Evolutionary conservation across 2,888 invertebrate species (phyloP).

Genomic region (Scaptomyza parva): DNA sequence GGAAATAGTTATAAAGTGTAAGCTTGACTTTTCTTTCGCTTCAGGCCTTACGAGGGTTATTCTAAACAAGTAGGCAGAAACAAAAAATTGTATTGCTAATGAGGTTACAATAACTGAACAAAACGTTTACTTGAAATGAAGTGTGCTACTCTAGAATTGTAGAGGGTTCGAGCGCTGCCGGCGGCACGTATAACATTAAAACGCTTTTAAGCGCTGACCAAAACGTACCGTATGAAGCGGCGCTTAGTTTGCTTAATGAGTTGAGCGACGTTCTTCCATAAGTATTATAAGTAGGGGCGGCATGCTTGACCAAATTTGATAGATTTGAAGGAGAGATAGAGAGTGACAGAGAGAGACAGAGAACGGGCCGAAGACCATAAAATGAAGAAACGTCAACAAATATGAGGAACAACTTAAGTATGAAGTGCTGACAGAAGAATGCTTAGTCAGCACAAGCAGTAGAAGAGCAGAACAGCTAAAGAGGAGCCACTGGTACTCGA

Average conservation of each 20-base stretch:
- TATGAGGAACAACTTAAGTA: constrained; percentile 47
- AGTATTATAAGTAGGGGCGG: constrained; percentile 70
- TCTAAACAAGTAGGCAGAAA: not conserved
- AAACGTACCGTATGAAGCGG: constrained; percentile 41
- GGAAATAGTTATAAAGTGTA: not conserved
- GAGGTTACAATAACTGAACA: constrained; percentile 37
- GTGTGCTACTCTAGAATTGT: constrained; percentile 41
- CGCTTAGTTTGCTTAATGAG: constrained; percentile 72
- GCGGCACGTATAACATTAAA: constrained; percentile 58
- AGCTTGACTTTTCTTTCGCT: not conserved
- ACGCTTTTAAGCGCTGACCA: constrained; percentile 35
- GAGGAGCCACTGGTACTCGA: constrained; percentile 29
- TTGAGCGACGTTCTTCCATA: constrained; percentile 29
- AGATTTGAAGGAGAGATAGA: too few relatives aligned
- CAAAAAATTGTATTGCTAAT: constrained; percentile 23
- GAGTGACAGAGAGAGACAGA: constrained; percentile 27
- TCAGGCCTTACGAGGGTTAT: not conserved
- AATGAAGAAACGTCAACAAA: constrained; percentile 24
- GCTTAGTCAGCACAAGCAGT: constrained; percentile 63
- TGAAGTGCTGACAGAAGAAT: constrained; percentile 73
- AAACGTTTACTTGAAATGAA: constrained; percentile 37
- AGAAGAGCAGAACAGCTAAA: not conserved
- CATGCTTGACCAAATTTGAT: constrained; percentile 75
- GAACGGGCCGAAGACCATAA: constrained; percentile 3
- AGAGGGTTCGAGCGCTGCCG: constrained; percentile 18